Percentiles rank a stretch among this genome's conserved stretches.
phyloP scores from a whole-genome alignment of 2,888 invertebrate species.

The Nephrotoma flavescens region DNA sequence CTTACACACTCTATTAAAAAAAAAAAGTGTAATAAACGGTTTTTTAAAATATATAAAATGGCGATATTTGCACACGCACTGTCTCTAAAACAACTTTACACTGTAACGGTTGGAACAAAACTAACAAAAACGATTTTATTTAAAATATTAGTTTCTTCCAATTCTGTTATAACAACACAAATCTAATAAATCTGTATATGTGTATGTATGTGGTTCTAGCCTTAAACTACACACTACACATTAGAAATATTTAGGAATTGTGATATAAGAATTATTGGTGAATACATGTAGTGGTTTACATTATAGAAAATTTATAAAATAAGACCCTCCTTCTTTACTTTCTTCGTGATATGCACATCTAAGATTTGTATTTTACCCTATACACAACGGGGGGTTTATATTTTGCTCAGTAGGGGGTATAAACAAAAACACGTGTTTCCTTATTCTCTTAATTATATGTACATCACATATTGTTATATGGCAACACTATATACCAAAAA shows the following conservation, averaged over 20 bases:
- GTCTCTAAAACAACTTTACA: neutral
- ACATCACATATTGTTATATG: neutral
- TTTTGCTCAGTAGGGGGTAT: neutral
- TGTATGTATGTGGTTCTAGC: neutral
- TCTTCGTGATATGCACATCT: neutral
- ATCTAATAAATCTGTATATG: neutral
- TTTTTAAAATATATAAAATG: neutral
- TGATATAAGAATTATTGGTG: neutral
- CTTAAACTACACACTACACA: neutral
- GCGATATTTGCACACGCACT: neutral
- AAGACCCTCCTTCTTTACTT: neutral
- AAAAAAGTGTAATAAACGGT: too few species aligned
- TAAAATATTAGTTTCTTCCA: neutral
- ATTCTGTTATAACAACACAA: neutral
- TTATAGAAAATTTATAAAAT: neutral
- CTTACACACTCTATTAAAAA: neutral
- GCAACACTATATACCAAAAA: neutral
- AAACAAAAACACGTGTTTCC: neutral
- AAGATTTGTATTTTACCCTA: neutral
- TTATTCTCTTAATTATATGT: neutral
- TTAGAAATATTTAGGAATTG: neutral
- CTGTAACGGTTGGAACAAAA: neutral
- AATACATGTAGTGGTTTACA: neutral
- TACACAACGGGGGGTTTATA: neutral
- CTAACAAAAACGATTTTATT: neutral